A percentile compares a stretch with the other conserved stretches of the same genome.
These are phyloP conservation scores for Dryoscopus gambensis DNA, from an alignment of 2,113 vertebrate genomes.

Conservation along the genomic window DNA sequence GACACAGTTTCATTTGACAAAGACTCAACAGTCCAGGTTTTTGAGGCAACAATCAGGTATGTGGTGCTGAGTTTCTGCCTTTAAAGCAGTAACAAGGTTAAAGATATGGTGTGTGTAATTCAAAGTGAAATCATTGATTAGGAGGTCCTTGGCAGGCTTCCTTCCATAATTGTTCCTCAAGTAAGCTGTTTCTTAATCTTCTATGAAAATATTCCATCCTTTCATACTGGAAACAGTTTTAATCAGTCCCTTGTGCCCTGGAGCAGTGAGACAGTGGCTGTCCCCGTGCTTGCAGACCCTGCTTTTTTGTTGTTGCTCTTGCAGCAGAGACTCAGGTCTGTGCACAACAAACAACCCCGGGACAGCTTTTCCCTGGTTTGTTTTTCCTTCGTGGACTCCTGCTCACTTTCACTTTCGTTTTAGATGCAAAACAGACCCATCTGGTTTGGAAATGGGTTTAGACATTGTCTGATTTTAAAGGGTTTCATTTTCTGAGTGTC, in stretches of 20 bases:
- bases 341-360: neutral
- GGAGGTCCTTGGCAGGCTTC: neutral
- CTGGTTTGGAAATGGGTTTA: neutral
- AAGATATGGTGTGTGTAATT: neutral
- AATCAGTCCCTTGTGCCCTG: fast-evolving
- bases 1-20: constrained; percentile 96
- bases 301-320: neutral
- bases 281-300: neutral
- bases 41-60: constrained; percentile 97
- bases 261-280: neutral
- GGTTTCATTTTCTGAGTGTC: neutral
- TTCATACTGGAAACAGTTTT: neutral
- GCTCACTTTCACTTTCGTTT: neutral
- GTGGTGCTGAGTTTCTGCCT: neutral
- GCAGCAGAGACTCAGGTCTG: neutral
- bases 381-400: neutral
- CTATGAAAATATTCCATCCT: neutral
- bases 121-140: neutral
- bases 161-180: neutral
- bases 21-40: constrained; percentile 97
- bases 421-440: neutral
- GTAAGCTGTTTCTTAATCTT: neutral
- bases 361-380: neutral
- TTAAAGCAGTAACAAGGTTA: neutral
- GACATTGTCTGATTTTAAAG: neutral